Evolutionary conservation across 2,888 invertebrate genomes (phyloP), one percentile per base, ranked within the genome.

Genomic region (Drosophila fulvimacula): DNA sequence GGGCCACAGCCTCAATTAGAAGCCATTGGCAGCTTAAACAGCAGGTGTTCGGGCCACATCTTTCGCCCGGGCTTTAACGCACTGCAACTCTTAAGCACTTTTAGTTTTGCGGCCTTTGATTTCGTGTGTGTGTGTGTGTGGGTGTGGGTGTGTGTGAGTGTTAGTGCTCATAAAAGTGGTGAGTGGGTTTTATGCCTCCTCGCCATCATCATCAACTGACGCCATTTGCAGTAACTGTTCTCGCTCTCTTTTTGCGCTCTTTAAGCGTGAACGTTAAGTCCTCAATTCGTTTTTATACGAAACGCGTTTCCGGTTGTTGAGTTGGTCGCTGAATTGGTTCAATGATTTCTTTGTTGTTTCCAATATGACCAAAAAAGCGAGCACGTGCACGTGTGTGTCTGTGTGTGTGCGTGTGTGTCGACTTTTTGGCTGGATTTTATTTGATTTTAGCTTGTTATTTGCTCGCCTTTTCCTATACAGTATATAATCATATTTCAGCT

Each of bases 301-400:
- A 86, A 81, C 77, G 89, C 89, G 89, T 89, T 86, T 88, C 89
- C 86, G 86, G 89, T 89, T 87, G 85, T 86, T 86, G 85, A 89
- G 80, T 80, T 87, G 89, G 89, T 88, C 89, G 88, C 85, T 87
- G 86, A 86, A 89, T 87, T 88, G 86, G 89, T 86, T 86, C 86
- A 87, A 86, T 87, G 86, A 89, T 89, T 86, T 79, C 88, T 79
- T 89, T 88, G 79, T 78, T 78, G 73, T 57, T 62, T 39, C 69
- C 58, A 63, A 58, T 72, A 62, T 55, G 49, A 19, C 55, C 49
- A 58, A 58, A 19, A 19, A 53, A 42, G 10, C 19, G 34, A 42
- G 41, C 34, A 19, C 36, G 21, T 51, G 30, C 7, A 17, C 30
- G 38, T 52, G 44, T 36, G 27, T 41, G 38, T 57, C 32, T 52